Base-by-base conservation (phyloP, 2,113 vertebrate genomes). In the Probosciger aterrimus region DNA sequence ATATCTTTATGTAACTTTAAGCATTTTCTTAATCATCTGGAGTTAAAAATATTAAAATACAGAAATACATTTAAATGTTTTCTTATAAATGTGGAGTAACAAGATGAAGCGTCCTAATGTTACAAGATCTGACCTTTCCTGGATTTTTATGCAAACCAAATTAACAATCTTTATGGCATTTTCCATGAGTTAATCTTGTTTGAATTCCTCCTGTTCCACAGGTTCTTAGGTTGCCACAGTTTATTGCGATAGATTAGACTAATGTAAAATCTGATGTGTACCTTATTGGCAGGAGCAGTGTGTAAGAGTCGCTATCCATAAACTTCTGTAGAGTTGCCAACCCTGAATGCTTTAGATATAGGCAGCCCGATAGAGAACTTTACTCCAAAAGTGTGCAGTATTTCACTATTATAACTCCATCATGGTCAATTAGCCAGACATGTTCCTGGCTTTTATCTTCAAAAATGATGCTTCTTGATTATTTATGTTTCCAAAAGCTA, bases 361-460 rank as follows among this genome's bases (percentile, higher is more conserved):
- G 88, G 92, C 94, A 97, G 94, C 31, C 67, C 18, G 43, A 96
- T 60, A 92, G 82, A 96, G 91, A 97, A 96, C 77, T 97, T 98
- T 97, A 91, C 92, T 92, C 71, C 67, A 87, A 90, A 95, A 95
- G 43, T 92, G 73, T 93, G 97, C 94, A 96, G 96, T 98, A 98
- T 98, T 98, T 98, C 98, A 98, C 96, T 96, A 95, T 98, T 98
- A 98, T 95, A 98, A 97, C 97, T 98, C 98, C 96, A 98, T 98
- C 98, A 98, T 97, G 97, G 97, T 98, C 97, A 98, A 98, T 98
- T 98, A 98, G 97, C 90, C 96, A 97, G 97, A 98, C 94, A 97
- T 95, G 97, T 98, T 97, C 95, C 95, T 96, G 96, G 97, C 96
- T 98, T 98, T 98, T 98, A 98, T 97, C 96, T 97, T 98, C 95